Evolutionary conservation across 2,888 invertebrate species (phyloP).

Genomic region (Laothoe populi): DNA sequence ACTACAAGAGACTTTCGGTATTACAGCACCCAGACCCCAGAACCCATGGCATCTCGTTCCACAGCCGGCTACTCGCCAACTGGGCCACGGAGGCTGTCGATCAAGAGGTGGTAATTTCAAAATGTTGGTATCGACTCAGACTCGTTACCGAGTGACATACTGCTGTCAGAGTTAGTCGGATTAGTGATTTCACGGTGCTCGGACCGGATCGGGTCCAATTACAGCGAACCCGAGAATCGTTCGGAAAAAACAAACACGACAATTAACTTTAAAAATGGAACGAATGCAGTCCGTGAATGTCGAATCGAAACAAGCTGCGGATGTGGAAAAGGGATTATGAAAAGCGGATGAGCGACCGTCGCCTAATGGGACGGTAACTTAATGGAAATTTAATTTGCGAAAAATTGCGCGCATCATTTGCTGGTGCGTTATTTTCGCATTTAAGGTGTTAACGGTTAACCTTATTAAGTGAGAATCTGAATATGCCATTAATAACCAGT

Average conservation of each 20-base stretch:
- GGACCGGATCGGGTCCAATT: conserved; percentile 77
- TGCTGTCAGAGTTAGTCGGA: conserved; percentile 84
- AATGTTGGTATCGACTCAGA: conserved; percentile 26
- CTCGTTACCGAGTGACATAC: conserved; percentile 82
- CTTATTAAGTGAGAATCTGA: background rate
- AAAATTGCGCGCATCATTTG: conserved; percentile 10
- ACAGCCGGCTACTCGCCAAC: no score
- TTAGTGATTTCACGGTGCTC: conserved; percentile 83
- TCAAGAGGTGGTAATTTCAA: background rate
- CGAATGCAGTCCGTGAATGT: conserved; percentile 58
- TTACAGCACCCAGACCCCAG: no score
- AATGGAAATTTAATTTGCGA: conserved; percentile 23
- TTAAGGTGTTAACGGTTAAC: conserved; percentile 7
- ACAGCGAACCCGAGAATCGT: conserved; percentile 73
- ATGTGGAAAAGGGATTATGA: conserved; percentile 50
- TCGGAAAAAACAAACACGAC: conserved; percentile 66
- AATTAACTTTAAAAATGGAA: conserved; percentile 67
- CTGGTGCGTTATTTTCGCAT: conserved; percentile 8
- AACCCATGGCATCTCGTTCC: no score
- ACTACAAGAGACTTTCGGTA: no score
- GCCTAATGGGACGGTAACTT: conserved; percentile 21
- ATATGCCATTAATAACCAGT: background rate
- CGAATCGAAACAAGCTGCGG: conserved; percentile 57
- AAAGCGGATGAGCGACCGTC: conserved; percentile 46
- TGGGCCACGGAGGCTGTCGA: no score